A percentile compares a stretch with the other conserved stretches of the same genome.
Evolutionary conservation across 2,113 vertebrate genomes (phyloP).

Genomic region (Aviceda subcristata): DNA sequence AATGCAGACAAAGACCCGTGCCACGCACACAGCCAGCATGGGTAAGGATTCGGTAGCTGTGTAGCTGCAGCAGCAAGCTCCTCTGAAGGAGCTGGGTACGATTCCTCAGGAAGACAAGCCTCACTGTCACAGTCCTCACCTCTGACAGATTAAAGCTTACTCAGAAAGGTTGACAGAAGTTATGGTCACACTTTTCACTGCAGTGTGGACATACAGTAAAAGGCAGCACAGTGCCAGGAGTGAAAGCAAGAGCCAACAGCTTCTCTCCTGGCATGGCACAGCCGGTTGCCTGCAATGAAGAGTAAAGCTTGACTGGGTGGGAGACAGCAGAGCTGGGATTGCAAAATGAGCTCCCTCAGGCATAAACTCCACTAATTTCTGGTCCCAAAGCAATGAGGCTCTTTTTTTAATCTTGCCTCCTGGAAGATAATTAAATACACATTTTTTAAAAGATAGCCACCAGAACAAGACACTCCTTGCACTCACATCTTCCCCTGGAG

Average conservation of each 20-base stretch:
- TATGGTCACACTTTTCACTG: background rate
- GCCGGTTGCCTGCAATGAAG: background rate
- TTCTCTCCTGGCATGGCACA: background rate
- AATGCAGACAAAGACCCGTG: background rate
- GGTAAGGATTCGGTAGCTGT: background rate
- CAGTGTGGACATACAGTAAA: background rate
- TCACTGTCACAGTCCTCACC: background rate
- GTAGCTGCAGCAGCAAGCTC: background rate
- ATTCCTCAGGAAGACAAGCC: background rate
- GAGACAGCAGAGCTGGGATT: background rate
- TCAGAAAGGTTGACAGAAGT: background rate
- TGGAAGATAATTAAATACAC: background rate
- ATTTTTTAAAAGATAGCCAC: background rate
- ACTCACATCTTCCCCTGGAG: background rate
- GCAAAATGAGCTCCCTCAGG: background rate
- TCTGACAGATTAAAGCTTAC: background rate
- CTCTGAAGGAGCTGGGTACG: background rate
- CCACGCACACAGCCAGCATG: fast-evolving
- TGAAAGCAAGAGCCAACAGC: background rate
- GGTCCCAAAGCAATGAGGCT: background rate
- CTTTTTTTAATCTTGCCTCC: background rate
- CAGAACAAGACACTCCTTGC: background rate
- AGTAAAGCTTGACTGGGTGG: background rate
- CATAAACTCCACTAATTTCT: background rate
- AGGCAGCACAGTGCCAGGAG: background rate